Base-by-base conservation (phyloP, 1,140 invertebrate species). In the Macrocentrus cingulum region DNA sequence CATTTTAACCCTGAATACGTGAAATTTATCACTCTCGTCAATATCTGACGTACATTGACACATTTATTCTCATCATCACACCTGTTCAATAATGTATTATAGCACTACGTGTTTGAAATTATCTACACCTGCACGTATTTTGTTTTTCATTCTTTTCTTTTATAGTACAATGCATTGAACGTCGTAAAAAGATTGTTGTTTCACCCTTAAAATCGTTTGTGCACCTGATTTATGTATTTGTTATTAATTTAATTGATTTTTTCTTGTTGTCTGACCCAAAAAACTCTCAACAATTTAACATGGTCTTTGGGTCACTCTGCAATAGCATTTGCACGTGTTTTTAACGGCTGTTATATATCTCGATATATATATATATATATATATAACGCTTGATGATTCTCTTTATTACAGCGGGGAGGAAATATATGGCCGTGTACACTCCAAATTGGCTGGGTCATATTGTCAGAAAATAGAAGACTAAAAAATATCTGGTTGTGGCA, bases 271-370 rank as follows among this genome's bases (percentile, higher is more conserved):
- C 25, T 52, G 66, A 67, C 72, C 76, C 77, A 71, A 76, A 77
- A 67, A 72, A 62, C 72, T 68, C 71, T 76, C 64, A 79, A 80
- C 77, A 79, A 80, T 63, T 72, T 74, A 80, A 80, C 77, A 77
- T 66, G 64, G 70, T 70, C 72, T 76, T 70, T 69, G 67, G 69
- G 69, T 60, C 69, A 59, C 67, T 52, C 59, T 37, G 51, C 49
- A 51, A 15, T 34, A 51, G 32, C 22, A 36, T 16, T 16, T 51
- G 11, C 32, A 49, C 19, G 18, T 15, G 9, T 25, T 16, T 7
- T 49, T 22, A 23, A 49, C 22, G 44, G 18, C 46, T 19, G 19
- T 49, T 11, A n/a, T 25, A 11, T 39, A 5, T 11, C 13, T 39
- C 3, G 8, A 34, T 34, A 34, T 34, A n/a, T n/a, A n/a, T n/a